A percentile compares a stretch with the other conserved stretches of the same genome.
These are phyloP conservation scores for Merops nubicus DNA, from an alignment of 2,113 vertebrate species.

Conservation along the genomic window DNA sequence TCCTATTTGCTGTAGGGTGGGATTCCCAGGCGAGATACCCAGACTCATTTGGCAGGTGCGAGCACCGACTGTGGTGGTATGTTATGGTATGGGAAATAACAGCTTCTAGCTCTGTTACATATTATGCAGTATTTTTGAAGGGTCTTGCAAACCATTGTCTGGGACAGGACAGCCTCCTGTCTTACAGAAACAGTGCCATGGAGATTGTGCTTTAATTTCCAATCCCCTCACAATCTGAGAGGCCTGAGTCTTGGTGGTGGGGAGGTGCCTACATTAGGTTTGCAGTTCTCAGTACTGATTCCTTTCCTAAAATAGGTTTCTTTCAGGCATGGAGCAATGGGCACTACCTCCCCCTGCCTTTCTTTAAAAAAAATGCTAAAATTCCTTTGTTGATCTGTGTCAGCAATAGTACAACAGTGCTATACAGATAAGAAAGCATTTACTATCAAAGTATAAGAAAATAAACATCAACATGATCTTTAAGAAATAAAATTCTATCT, in stretches of 20 bases:
- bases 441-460: not conserved
- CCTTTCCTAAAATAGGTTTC: not conserved
- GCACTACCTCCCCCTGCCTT: fast-evolving
- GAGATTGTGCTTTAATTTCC: not conserved
- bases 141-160: not conserved
- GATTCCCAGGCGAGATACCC: not conserved
- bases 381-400: not conserved
- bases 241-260: not conserved
- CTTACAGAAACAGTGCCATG: not conserved
- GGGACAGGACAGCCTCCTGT: not conserved
- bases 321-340: not conserved
- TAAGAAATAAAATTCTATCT: not conserved
- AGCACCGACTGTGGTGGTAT: not conserved
- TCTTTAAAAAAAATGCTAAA: not conserved
- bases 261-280: not conserved
- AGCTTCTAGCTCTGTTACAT: not conserved
- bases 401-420: not conserved
- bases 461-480: not conserved
- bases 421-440: not conserved
- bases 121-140: not conserved
- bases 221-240: not conserved
- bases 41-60: fast-evolving
- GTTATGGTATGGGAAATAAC: not conserved
- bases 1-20: not conserved
- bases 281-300: not conserved